These are phyloP conservation scores for Caenorhabditis imperialis DNA, from an alignment of 2,888 invertebrate species.

Conservation along the genomic window DNA sequence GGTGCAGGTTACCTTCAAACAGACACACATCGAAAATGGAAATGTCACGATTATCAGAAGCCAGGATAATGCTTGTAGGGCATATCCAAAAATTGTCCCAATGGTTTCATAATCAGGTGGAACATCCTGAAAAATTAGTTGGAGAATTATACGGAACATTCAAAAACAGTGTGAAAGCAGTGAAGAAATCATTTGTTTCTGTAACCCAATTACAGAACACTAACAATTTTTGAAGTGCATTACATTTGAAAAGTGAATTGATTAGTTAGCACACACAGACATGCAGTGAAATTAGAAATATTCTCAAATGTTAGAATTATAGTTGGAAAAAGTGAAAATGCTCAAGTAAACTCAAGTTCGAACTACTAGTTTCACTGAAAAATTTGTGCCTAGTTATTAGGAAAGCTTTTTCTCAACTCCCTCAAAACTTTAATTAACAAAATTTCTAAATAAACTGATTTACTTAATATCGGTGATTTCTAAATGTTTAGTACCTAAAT, in stretches of 20 bases:
- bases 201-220: background rate
- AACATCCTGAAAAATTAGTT: slow-evolving; percentile 69
- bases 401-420: too few relatives aligned
- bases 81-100: slow-evolving; percentile 77
- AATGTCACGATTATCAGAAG: slow-evolving; percentile 76
- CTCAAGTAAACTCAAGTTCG: too few relatives aligned
- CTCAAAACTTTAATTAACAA: too few relatives aligned
- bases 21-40: slow-evolving; percentile 78
- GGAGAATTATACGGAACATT: background rate
- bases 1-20: slow-evolving; percentile 70
- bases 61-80: slow-evolving; percentile 76
- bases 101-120: slow-evolving; percentile 78
- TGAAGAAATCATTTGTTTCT: too few relatives aligned
- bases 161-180: background rate
- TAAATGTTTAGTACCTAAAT: too few relatives aligned
- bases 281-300: slow-evolving; percentile 21
- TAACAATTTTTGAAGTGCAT: background rate
- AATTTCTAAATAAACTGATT: too few relatives aligned
- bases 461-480: too few relatives aligned
- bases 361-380: too few relatives aligned
- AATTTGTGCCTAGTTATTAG: too few relatives aligned
- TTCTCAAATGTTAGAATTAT: too few relatives aligned
- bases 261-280: slow-evolving; percentile 12
- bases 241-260: background rate
- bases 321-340: too few relatives aligned